Conservation (phyloP, 2,113 vertebrate genomes). For the Microtus ochrogaster region DNA sequence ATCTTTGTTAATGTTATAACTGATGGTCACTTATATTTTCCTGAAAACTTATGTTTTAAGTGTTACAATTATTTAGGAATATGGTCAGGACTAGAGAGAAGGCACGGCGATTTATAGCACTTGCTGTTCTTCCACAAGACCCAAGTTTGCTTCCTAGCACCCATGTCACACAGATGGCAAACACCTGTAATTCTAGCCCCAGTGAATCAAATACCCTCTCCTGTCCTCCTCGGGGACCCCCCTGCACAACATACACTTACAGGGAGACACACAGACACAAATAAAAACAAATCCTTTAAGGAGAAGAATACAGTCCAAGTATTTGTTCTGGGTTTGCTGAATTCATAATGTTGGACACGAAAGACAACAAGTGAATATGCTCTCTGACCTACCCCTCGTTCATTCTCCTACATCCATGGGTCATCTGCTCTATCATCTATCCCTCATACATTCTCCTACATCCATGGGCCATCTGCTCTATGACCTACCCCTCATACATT, state of each 20-base stretch:
- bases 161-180: neutral
- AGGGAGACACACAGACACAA: too few species aligned
- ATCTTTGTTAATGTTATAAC: neutral
- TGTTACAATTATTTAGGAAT: neutral
- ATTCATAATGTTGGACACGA: neutral
- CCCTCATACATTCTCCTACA: neutral
- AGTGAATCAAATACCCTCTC: neutral
- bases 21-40: neutral
- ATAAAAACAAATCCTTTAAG: neutral
- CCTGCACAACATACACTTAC: neutral
- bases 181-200: neutral
- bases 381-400: too few species aligned
- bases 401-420: too few species aligned
- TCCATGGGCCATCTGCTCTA: too few species aligned
- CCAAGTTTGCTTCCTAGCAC: neutral
- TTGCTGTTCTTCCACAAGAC: neutral
- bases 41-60: neutral
- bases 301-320: neutral
- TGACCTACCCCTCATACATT: too few species aligned
- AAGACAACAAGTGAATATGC: neutral
- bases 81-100: neutral
- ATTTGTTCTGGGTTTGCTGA: conserved; percentile 11
- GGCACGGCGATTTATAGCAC: neutral
- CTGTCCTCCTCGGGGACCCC: accelerated
- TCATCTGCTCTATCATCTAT: too few species aligned